phyloP scores from a whole-genome alignment of 2,113 vertebrate genomes.

The Eublepharis macularius region DNA sequence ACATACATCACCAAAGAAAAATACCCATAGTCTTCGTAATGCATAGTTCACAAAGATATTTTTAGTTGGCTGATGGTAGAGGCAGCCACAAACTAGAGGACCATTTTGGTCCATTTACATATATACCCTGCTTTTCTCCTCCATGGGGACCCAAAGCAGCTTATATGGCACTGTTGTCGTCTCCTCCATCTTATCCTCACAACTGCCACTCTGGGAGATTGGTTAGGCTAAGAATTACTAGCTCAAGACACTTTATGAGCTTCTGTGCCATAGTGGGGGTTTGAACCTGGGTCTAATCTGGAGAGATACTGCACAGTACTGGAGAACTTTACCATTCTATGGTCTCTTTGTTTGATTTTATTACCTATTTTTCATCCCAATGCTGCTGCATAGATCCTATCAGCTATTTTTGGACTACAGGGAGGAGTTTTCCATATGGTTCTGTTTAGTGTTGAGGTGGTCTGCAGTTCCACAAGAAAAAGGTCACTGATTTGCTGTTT shows the following conservation, averaged over 20 bases:
- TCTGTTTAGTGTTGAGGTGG: not conserved
- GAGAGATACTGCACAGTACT: not conserved
- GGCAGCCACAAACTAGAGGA: too few relatives aligned
- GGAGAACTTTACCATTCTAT: not conserved
- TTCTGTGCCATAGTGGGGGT: too few relatives aligned
- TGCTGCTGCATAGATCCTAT: not conserved
- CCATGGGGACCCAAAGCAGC: too few relatives aligned
- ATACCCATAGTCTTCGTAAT: not conserved
- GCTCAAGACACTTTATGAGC: too few relatives aligned
- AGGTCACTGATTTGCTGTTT: not conserved
- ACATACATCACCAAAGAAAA: not conserved
- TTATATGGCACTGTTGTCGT: too few relatives aligned
- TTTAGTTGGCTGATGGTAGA: fast-evolving
- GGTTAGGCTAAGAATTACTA: too few relatives aligned
- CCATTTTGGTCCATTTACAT: too few relatives aligned
- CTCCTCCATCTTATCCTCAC: too few relatives aligned
- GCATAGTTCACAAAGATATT: not conserved
- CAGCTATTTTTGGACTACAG: not conserved
- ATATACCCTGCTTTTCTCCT: too few relatives aligned
- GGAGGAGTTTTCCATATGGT: not conserved
- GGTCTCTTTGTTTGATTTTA: not conserved
- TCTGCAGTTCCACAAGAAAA: not conserved
- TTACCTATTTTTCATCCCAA: not conserved
- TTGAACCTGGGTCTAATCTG: not conserved
- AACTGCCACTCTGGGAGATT: too few relatives aligned